Percentiles rank a stretch among this genome's conserved stretches.
Evolutionary conservation across 30 jellyfish, hydroid and myxozoan genomes (phyloP).

Genomic region (Sanderia malayensis): DNA sequence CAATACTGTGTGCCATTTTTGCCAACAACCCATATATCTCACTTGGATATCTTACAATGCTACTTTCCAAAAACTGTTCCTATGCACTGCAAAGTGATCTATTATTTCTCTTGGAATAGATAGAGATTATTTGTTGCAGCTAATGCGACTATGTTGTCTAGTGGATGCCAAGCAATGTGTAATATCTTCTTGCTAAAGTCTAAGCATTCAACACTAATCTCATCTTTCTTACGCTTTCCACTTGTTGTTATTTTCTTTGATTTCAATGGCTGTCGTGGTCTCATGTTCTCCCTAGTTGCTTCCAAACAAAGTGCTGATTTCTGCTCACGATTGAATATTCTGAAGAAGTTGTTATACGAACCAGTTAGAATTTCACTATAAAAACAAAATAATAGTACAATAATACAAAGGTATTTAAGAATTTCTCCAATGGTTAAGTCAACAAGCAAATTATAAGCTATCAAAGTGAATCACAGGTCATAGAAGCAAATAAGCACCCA

Average conservation of each 20-base stretch:
- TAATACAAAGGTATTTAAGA: background rate
- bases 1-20: too few relatives aligned
- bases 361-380: slow-evolving; percentile 90
- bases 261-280: slow-evolving; percentile 88
- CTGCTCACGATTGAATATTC: slow-evolving; percentile 87
- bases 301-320: slow-evolving; percentile 84
- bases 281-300: slow-evolving; percentile 95
- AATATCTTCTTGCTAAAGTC: slow-evolving; percentile 91
- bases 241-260: slow-evolving; percentile 91
- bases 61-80: too few relatives aligned
- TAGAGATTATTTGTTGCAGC: slow-evolving; percentile 95
- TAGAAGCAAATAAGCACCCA: too few relatives aligned
- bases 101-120: slow-evolving; percentile 85
- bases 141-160: slow-evolving; percentile 82
- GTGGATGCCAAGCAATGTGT: slow-evolving; percentile 98
- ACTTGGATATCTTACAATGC: too few relatives aligned
- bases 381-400: too few relatives aligned
- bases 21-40: too few relatives aligned
- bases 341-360: slow-evolving; percentile 91
- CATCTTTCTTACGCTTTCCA: slow-evolving; percentile 97
- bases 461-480: too few relatives aligned
- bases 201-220: slow-evolving; percentile 90
- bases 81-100: too few relatives aligned
- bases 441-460: background rate
- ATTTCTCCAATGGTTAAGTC: background rate